phyloP scores from a whole-genome alignment of 2,113 vertebrate species.

The Microtus ochrogaster region DNA sequence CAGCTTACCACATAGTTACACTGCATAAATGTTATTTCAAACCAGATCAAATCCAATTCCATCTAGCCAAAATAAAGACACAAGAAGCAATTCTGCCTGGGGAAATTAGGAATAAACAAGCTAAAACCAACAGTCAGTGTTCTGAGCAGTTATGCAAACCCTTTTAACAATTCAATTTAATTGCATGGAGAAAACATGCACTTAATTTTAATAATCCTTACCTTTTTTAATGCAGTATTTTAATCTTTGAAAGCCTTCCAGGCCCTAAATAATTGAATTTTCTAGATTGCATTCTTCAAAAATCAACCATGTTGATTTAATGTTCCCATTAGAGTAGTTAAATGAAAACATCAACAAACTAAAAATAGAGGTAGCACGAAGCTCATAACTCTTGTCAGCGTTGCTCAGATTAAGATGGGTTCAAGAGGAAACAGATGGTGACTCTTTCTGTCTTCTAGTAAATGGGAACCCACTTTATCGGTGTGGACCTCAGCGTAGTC shows the following conservation, averaged over 20 bases:
- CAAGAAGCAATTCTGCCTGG: slow-evolving; percentile 34
- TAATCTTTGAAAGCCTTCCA: slow-evolving; percentile 74
- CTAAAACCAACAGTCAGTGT: slow-evolving; percentile 56
- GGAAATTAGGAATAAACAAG: slow-evolving; percentile 3
- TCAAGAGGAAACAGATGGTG: background rate
- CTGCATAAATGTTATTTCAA: slow-evolving; percentile 57
- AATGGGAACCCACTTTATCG: background rate
- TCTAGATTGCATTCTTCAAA: slow-evolving; percentile 71
- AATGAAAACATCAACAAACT: slow-evolving; percentile 66
- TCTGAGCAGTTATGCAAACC: slow-evolving; percentile 29
- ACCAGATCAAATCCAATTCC: slow-evolving; percentile 50
- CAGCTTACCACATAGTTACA: slow-evolving; percentile 11
- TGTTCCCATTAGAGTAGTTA: slow-evolving; percentile 62
- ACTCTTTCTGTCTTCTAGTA: background rate
- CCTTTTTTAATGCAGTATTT: slow-evolving; percentile 64
- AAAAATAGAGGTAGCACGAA: slow-evolving; percentile 23
- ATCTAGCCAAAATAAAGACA: background rate
- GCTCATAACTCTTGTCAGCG: background rate
- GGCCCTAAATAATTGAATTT: slow-evolving; percentile 80
- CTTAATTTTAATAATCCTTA: slow-evolving; percentile 78
- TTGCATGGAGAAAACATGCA: slow-evolving; percentile 63
- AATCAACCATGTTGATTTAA: slow-evolving; percentile 67
- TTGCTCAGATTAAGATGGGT: background rate
- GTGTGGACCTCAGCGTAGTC: background rate
- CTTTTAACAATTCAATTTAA: slow-evolving; percentile 62